Percentiles rank a stretch among this genome's conserved stretches.
These are phyloP conservation scores for Xenops minutus DNA, from an alignment of 2,797 vertebrate species.

Conservation along the genomic window DNA sequence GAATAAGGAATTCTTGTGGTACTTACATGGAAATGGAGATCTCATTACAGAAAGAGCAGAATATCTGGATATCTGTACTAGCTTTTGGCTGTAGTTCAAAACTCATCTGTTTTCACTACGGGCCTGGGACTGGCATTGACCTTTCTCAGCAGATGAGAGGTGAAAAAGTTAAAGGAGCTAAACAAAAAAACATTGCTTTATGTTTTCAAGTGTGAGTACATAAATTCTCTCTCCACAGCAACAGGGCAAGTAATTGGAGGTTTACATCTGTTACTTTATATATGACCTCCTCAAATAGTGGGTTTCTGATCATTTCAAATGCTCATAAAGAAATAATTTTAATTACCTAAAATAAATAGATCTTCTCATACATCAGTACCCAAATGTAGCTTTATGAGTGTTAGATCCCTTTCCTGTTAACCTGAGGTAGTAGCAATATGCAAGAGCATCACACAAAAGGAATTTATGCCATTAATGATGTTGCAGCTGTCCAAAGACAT, in stretches of 20 bases:
- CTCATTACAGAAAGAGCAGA: neutral
- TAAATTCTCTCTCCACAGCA: neutral
- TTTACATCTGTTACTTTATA: neutral
- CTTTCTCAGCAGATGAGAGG: neutral
- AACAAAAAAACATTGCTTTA: neutral
- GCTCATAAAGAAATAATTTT: neutral
- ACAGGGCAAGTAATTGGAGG: neutral
- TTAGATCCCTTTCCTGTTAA: neutral
- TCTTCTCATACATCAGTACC: neutral
- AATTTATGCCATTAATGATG: neutral
- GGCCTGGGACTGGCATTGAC: neutral
- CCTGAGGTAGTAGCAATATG: neutral
- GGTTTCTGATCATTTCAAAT: neutral
- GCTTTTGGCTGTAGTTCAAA: neutral
- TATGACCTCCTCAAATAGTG: neutral
- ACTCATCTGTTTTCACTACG: neutral
- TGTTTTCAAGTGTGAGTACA: neutral
- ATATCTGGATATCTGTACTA: neutral
- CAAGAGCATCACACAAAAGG: neutral
- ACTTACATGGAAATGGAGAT: neutral
- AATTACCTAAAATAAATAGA: neutral
- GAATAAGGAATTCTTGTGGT: neutral
- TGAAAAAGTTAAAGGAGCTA: neutral
- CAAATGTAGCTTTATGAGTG: neutral
- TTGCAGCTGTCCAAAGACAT: slow-evolving; percentile 16